Conservation (phyloP, 1,140 invertebrate genomes). For the Lasioglossum baleicum region DNA sequence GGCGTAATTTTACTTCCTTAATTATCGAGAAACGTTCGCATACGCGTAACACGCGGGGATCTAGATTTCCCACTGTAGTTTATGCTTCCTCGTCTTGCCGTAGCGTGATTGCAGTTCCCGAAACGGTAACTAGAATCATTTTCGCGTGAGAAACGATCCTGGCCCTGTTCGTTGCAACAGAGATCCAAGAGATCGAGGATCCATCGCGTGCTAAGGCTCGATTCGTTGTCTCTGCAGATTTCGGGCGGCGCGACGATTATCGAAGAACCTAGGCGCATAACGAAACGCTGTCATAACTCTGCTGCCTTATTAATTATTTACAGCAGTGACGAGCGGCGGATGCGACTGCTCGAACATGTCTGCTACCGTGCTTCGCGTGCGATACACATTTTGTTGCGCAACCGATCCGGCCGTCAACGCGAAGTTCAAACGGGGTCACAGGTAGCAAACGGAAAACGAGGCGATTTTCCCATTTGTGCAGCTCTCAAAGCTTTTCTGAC, state of each 20-base stretch:
- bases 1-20: slow-evolving; percentile 22
- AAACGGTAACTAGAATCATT: not conserved
- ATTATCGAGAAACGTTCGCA: slow-evolving; percentile 25
- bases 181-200: not conserved
- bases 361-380: slow-evolving; percentile 27
- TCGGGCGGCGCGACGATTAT: not conserved
- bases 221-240: not conserved
- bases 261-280: not conserved
- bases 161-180: not conserved
- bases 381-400: slow-evolving; percentile 49
- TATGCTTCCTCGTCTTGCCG: not conserved
- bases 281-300: slow-evolving; percentile 60
- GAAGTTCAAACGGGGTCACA: slow-evolving; percentile 52
- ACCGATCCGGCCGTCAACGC: slow-evolving; percentile 28
- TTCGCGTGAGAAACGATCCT: not conserved
- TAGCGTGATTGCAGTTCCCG: too few species aligned
- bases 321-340: slow-evolving; percentile 41
- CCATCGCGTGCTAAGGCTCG: not conserved
- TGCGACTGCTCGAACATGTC: slow-evolving; percentile 46
- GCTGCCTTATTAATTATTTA: slow-evolving; percentile 66
- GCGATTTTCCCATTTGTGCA: too few species aligned
- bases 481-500: too few species aligned
- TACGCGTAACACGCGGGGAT: not conserved
- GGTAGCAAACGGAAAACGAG: not conserved
- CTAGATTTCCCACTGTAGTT: slow-evolving; percentile 8